Conservation (phyloP, 2,113 vertebrate species). For the Peromyscus californicus region DNA sequence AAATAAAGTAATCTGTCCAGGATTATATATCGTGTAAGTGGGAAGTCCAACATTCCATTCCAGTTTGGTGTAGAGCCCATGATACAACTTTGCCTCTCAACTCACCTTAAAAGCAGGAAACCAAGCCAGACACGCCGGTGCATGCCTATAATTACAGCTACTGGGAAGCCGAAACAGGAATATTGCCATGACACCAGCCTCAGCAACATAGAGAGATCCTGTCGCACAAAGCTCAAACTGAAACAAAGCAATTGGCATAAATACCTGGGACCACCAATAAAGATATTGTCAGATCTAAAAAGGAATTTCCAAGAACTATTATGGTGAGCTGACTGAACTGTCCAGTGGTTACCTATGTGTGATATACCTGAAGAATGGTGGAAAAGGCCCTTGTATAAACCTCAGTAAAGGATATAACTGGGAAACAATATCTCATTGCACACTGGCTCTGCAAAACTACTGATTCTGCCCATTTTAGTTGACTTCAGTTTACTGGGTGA, state of each 20-base stretch:
- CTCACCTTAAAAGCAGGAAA: neutral
- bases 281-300: constrained; percentile 15
- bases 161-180: neutral
- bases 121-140: neutral
- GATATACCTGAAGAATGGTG: neutral
- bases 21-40: neutral
- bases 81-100: neutral
- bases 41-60: neutral
- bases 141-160: neutral
- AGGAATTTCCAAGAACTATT: neutral
- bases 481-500: neutral
- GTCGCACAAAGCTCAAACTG: neutral
- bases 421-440: neutral
- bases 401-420: neutral
- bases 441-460: neutral
- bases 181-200: neutral
- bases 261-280: neutral
- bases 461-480: neutral
- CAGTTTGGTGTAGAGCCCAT: neutral
- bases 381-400: neutral
- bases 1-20: neutral
- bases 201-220: neutral
- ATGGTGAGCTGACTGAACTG: neutral
- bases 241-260: neutral
- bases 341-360: neutral